phyloP scores from a whole-genome alignment of 2,888 invertebrate species.

The Barypeithes pellucidus region DNA sequence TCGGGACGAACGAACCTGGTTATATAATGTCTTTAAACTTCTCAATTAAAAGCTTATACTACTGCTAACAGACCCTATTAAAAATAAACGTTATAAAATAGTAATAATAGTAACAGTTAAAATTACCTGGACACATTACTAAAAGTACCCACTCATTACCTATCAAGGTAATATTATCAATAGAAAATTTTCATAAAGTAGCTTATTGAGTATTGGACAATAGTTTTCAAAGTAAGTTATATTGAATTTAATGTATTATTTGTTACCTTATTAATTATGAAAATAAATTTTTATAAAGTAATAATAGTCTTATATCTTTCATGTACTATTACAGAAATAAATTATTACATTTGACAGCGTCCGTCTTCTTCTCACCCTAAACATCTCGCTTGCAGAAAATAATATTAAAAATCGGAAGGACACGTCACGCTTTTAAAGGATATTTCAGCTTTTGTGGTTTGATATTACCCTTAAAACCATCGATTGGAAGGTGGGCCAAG shows the following conservation, averaged over 20 bases:
- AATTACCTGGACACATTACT: background rate
- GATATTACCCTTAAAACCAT: no score
- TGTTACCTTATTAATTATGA: background rate
- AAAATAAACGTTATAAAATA: background rate
- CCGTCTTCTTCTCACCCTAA: no score
- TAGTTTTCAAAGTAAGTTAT: slow-evolving; percentile 3
- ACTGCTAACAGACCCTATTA: background rate
- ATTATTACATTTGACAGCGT: no score
- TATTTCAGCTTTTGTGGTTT: no score
- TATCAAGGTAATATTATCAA: background rate
- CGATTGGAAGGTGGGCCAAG: no score
- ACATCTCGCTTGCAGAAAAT: no score
- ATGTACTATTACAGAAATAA: no score
- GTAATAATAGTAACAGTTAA: background rate
- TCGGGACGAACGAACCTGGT: no score
- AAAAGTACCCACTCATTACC: background rate
- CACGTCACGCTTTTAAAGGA: no score
- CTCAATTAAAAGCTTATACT: background rate
- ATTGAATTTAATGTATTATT: background rate
- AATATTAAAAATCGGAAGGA: no score
- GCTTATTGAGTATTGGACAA: background rate
- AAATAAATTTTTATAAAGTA: background rate
- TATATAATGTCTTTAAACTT: no score
- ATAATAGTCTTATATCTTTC: no score
- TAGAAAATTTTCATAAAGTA: background rate